Base-by-base conservation (phyloP, 2,888 invertebrate genomes). In the Xanthostigma xanthostigma region DNA sequence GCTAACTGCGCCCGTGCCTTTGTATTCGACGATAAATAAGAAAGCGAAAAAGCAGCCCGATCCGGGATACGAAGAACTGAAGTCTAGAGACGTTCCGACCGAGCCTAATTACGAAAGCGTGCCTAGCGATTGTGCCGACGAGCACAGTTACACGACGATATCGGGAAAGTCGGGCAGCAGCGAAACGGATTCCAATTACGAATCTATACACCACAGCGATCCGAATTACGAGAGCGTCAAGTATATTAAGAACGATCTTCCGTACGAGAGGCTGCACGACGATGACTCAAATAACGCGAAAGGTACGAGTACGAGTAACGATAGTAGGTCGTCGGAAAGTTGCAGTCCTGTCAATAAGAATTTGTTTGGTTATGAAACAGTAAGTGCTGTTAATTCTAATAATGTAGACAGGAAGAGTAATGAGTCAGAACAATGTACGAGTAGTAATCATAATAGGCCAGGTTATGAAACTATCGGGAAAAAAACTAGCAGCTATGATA, bases 211-310 rank as follows among this genome's bases (percentile, higher is more conserved):
- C 46, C 77, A 78, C 44, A 73, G 72, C 43, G 81, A 87, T 69
- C 85, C 86, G 0, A 87, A 87, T 62, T 88, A 88, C 59, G 87
- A 88, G 62, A 86, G 84, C 54, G 85, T 88, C 0, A 82, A 81
- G 55, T 85, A 84, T 64, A 73, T 79, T 57, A 80, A 79, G 51
- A 61, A 77, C 2, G 81, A 81, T 45, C 81, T 84, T 45, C 82
- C 84, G 0, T 83, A 83, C 51, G 83, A 83, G 58, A 73, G 73
- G 56, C 67, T 81, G 11, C 67, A 72, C 44, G 57, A 60, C 44
- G 64, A 64, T 46, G 62, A 62, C 9, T 43, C 43, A 50, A 39
- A 53, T 53, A 44, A 39, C 9, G 50, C 37, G 17, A 49, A 42
- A 45, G 11, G n/a, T 40, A n/a, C 33, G 27, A 17, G 4, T 17